Conservation (phyloP, 2,888 invertebrate species). For the Chymomyza fuscimana region DNA sequence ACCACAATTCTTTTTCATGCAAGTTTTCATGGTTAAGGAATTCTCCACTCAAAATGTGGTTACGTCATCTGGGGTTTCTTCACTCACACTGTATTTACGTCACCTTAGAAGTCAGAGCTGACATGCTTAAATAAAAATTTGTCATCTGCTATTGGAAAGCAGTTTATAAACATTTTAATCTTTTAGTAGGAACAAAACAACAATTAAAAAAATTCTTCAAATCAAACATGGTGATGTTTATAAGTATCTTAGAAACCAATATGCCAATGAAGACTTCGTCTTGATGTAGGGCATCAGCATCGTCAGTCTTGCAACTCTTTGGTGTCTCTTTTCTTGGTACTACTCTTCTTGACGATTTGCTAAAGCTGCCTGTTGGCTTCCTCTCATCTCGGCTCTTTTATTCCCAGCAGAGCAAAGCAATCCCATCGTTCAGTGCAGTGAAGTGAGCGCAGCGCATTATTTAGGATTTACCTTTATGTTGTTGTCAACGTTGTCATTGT, state of each 20-base stretch:
- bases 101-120: too few relatives aligned
- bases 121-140: too few relatives aligned
- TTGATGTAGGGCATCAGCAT: neutral
- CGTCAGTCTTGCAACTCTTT: neutral
- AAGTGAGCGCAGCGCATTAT: slow-evolving; percentile 71
- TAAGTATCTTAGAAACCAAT: neutral
- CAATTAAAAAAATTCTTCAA: too few relatives aligned
- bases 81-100: too few relatives aligned
- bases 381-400: neutral
- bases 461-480: slow-evolving; percentile 76
- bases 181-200: too few relatives aligned
- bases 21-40: too few relatives aligned
- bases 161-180: too few relatives aligned
- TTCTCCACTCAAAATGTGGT: too few relatives aligned
- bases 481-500: slow-evolving; percentile 56
- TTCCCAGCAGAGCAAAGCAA: neutral
- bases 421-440: slow-evolving; percentile 44
- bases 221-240: too few relatives aligned
- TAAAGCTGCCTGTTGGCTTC: neutral
- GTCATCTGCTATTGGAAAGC: too few relatives aligned
- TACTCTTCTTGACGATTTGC: neutral
- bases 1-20: too few relatives aligned
- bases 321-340: neutral
- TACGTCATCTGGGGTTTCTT: too few relatives aligned
- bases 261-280: neutral